Evolutionary conservation across 2,797 vertebrate genomes (phyloP), one percentile per base, ranked within the genome.

Genomic region (Cacajao melanocephalus): DNA sequence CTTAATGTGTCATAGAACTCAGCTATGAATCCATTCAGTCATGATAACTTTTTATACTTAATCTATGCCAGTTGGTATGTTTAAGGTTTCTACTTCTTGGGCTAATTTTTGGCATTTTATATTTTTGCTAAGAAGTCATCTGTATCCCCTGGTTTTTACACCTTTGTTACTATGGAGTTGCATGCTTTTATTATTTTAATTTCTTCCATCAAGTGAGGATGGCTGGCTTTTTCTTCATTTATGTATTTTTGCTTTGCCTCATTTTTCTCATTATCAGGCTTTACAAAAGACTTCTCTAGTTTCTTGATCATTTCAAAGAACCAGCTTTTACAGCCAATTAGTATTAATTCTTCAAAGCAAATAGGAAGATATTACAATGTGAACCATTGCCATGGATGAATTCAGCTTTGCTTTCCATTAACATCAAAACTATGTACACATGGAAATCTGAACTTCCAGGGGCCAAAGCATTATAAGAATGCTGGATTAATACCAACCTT

Each of bases 331-430:
- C 6, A 72, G 44, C 85, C 67, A 85, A 61, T 72, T 88, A 93
- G 30, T 76, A 50, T 82, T 50, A 83, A 64, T 73, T 44, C 44
- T 84, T 89, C 33, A 78, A 79, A 86, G 39, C 55, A 58, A 83
- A 76, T 73, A 33, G 14, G 13, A 41, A 15, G 15, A 33, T 5
- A n/a, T 57, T 55, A 46, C 41, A 58, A 33, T 36, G 58, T 79
- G 64, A 87, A 70, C 13, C 46, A 44, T 22, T 39, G 78, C 48
- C 46, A 19, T 26, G 7, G 44, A 41, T 70, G 33, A 88, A 44
- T 76, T 96, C 75, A 81, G 46, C 50, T 81, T 91, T 91, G 70
- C 33, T 93, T 33, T 64, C 82, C 72, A 88, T 79, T 70, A 91
- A n/a, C 15, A 61, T 67, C 52, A 82, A 85, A 82, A 83, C 36